Base-by-base conservation (phyloP, 2,888 invertebrate species). In the Ryuthela nishihirai region DNA sequence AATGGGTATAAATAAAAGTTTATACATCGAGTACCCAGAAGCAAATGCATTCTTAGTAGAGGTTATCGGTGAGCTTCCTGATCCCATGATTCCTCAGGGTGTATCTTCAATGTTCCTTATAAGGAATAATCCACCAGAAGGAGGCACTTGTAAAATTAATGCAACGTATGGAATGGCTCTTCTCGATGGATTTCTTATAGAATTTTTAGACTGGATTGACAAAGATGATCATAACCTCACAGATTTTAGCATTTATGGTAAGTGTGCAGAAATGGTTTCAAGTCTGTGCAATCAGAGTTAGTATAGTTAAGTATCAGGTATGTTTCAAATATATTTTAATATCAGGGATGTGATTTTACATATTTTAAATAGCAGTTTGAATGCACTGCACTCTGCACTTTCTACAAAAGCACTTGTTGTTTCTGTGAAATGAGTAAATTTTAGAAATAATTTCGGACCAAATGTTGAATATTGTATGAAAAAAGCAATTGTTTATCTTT, bases 151-250 rank as follows among this genome's bases (percentile, higher is more conserved):
- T 18, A 46, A 7, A n/a, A 44, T 61, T 3, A 52, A 24, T 42
- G 36, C 46, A n/a, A 43, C 29, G 7, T 40, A 39, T 6, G 54
- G 56, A 1, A 54, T 50, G 32, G 64, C 67, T 3, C 54, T 68
- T 5, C 17, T 68, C 5, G 67, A 68, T 39, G 21, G 25, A 2
- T 65, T 62, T 36, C 21, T 18, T 1, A 38, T 68, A 2, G 38
- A 46, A 2, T 67, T 67, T 49, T 41, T 48, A 4, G 40, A 38
- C 4, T 68, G 68, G 68, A 40, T 21, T 3, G 68, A 68, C 36
- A 64, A 64, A 6, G 68, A 68, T 32, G 48, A 25, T 1, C 60
- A 56, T 25, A 62, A 63, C 36, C 61, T 67, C 18, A 46, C 26
- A 20, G 46, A 62, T 34, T 67, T 66, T 32, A 56, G 48, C 10